Evolutionary conservation across 2,888 invertebrate species (phyloP), one percentile per base, ranked within the genome.

Genomic region (Artemia sp.): DNA sequence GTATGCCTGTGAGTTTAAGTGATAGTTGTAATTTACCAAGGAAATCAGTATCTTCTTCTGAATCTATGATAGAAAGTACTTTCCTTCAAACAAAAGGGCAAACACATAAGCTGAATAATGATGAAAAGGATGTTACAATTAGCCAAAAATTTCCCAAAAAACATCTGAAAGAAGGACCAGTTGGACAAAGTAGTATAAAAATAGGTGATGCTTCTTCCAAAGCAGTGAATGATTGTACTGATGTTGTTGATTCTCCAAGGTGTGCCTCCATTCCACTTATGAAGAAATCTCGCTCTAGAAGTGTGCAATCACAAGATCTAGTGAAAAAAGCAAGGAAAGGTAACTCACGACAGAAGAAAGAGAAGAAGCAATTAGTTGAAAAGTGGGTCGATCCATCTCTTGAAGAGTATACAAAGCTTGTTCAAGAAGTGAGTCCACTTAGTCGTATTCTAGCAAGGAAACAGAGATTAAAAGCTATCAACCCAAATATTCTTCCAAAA

Each of bases 211-310:
- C 64, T 58, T 58, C 11, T 38, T 38, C 38, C 38, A 38, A 38
- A 58, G 10, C n/a, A 58, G 24, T 10, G n/a, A 24, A 58, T 58
- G 14, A 10, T 58, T n/a, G 64, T 8, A 24, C 64, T 8, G 64
- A 58, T 58, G 64, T 58, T 58, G 64, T 58, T n/a, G 64, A 58
- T 24, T 58, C 64, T 24, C 64, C 64, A 24, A 58, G 64, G 12
- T 58, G 64, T 24, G 14, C 64, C n/a, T 58, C 64, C 64, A 8
- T 58, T 19, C 14, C 24, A 24, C 24, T 58, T 58, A 10, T 24
- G 14, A 58, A 24, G 1, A 58, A 58, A 24, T 58, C 64, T 19
- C 64, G 24, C 14, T 24, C 64, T 24, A 24, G 11, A 24, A 58
- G 24, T 58, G 14, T 58, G 8, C 14, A 24, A 58, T 19, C 64